Evolutionary conservation across 1,140 invertebrate species (phyloP).

Genomic region (Rhopalosiphum padi): DNA sequence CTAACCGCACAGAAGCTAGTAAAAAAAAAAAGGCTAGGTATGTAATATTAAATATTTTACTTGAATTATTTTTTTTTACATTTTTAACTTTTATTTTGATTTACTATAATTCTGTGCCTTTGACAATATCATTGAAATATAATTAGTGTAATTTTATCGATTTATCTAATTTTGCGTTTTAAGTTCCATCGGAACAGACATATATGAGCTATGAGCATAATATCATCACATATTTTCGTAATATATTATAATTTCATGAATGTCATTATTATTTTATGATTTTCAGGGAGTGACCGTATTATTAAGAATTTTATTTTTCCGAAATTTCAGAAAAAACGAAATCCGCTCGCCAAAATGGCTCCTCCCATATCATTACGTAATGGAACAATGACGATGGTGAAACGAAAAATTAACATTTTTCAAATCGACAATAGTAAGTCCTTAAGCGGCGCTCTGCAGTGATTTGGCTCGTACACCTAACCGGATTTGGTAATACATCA

Average conservation of each 20-base stretch:
- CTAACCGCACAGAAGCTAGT: background rate
- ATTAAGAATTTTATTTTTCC: background rate
- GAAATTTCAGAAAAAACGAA: background rate
- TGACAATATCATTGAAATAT: background rate
- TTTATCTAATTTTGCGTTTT: too few species aligned
- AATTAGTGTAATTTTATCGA: background rate
- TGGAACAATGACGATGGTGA: background rate
- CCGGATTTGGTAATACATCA: background rate
- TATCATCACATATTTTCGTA: too few species aligned
- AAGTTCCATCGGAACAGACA: too few species aligned
- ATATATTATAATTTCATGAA: background rate
- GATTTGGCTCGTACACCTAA: background rate
- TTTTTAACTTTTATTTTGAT: too few species aligned
- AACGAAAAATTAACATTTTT: background rate
- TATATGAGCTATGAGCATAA: too few species aligned
- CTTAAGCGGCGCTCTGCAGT: background rate
- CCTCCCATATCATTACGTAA: background rate
- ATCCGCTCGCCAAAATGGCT: background rate
- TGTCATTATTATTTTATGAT: background rate
- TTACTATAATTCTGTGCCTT: background rate
- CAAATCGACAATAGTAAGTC: background rate
- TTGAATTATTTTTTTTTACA: too few species aligned
- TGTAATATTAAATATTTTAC: too few species aligned
- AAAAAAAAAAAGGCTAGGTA: background rate
- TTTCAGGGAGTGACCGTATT: too few species aligned